A percentile compares a stretch with the other conserved stretches of the same genome.
Conservation (phyloP, 2,888 invertebrate species). For the Nebria salina region DNA sequence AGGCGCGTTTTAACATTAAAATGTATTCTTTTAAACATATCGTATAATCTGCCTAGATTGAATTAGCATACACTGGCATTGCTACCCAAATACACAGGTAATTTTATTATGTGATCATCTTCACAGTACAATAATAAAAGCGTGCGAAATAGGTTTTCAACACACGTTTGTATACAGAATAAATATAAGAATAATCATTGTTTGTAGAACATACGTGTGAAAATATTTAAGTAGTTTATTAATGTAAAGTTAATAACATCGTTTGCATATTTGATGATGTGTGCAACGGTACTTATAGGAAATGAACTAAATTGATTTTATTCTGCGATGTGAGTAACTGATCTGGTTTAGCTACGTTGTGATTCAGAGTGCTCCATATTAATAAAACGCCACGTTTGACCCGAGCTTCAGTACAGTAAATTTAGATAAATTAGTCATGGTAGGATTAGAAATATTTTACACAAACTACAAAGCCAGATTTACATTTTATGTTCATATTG, state of each 20-base stretch:
- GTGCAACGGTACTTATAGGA: neutral
- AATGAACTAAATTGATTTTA: neutral
- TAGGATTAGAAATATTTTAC: neutral
- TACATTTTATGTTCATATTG: neutral
- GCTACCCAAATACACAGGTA: neutral
- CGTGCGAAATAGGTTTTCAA: conserved; percentile 37
- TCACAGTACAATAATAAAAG: conserved; percentile 15
- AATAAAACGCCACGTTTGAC: conserved; percentile 9
- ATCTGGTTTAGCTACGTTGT: neutral
- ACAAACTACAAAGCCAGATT: conserved; percentile 12
- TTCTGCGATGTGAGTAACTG: neutral
- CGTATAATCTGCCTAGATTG: neutral
- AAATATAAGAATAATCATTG: conserved; percentile 5
- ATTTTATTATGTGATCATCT: conserved; percentile 2
- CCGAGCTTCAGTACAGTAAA: conserved; percentile 31
- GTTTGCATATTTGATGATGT: neutral
- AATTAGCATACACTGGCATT: conserved; percentile 21
- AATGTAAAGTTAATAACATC: conserved; percentile 5
- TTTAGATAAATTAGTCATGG: conserved; percentile 33
- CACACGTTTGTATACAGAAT: conserved; percentile 14
- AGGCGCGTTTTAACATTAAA: no score
- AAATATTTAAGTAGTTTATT: conserved; percentile 20
- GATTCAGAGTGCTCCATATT: conserved; percentile 25
- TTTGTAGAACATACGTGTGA: conserved; percentile 23
- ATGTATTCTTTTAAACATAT: neutral